phyloP scores from a whole-genome alignment of 2,888 invertebrate species.

The Drosophila fungiperda region DNA sequence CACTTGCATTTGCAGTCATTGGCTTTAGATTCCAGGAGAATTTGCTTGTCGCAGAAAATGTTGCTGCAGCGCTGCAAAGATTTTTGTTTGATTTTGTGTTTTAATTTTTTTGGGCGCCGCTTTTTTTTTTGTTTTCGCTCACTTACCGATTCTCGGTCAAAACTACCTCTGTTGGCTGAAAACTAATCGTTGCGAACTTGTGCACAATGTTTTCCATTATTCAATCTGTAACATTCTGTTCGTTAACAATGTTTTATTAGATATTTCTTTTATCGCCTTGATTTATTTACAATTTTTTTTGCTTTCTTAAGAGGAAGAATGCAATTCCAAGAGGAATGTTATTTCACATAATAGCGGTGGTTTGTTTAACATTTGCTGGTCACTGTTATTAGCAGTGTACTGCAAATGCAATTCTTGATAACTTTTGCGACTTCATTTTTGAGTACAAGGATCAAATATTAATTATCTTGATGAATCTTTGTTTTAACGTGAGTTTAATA shows the following conservation, averaged over 20 bases:
- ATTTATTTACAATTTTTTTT: conserved; percentile 34
- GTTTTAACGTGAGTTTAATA: background rate
- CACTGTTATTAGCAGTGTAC: background rate
- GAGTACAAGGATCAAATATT: background rate
- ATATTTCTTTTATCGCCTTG: background rate
- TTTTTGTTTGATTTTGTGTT: background rate
- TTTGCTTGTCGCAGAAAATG: conserved; percentile 18
- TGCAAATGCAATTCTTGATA: background rate
- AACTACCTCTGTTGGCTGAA: conserved; percentile 70
- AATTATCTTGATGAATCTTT: background rate
- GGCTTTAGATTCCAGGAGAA: conserved; percentile 28
- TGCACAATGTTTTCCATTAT: conserved; percentile 83
- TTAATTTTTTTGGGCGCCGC: background rate
- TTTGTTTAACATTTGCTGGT: conserved; percentile 1
- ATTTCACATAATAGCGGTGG: conserved; percentile 24
- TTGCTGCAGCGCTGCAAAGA: conserved; percentile 27
- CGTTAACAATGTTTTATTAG: conserved; percentile 23
- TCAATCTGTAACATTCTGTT: conserved; percentile 42
- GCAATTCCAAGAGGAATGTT: conserved; percentile 15
- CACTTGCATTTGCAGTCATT: conserved; percentile 18
- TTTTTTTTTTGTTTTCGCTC: background rate
- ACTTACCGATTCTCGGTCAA: conserved; percentile 75
- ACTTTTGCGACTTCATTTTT: background rate
- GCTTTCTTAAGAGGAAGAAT: conserved; percentile 31
- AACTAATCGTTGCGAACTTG: conserved; percentile 79